Conservation (phyloP, 2,888 invertebrate genomes). For the Chelonus formosanus region DNA sequence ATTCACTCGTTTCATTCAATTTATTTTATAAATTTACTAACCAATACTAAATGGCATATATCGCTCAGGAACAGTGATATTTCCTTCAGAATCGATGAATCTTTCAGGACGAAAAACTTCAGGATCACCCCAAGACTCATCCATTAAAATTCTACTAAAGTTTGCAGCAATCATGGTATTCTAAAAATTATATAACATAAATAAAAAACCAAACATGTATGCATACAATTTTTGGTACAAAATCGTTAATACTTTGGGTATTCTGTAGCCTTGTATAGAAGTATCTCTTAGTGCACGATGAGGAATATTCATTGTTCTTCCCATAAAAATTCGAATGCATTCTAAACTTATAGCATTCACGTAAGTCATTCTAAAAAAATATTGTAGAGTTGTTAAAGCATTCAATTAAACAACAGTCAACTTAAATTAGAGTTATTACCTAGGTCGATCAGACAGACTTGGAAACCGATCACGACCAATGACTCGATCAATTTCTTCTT, state of each 20-base stretch:
- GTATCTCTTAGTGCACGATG: slow-evolving; percentile 81
- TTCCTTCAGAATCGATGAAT: slow-evolving; percentile 73
- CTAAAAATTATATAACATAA: slow-evolving; percentile 60
- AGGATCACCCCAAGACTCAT: slow-evolving; percentile 75
- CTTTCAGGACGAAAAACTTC: slow-evolving; percentile 79
- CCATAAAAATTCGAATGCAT: slow-evolving; percentile 81
- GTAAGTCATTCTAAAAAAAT: slow-evolving; percentile 76
- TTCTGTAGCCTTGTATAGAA: slow-evolving; percentile 74
- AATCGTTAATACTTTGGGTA: slow-evolving; percentile 74
- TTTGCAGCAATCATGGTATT: slow-evolving; percentile 84
- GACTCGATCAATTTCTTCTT: slow-evolving; percentile 79
- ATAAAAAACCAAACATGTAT: neutral
- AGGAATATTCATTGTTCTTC: slow-evolving; percentile 80
- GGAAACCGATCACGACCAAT: slow-evolving; percentile 77
- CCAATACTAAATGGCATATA: slow-evolving; percentile 83
- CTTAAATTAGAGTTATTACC: slow-evolving; percentile 66
- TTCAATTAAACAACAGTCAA: too few species aligned
- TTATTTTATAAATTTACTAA: slow-evolving; percentile 43
- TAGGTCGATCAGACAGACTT: slow-evolving; percentile 74
- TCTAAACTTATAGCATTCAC: slow-evolving; percentile 82
- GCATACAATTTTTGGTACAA: neutral
- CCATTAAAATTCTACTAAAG: slow-evolving; percentile 77
- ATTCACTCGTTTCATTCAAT: too few species aligned
- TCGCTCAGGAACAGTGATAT: slow-evolving; percentile 71
- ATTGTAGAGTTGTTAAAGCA: neutral